phyloP scores from a whole-genome alignment of 1,140 invertebrate species.

The Cydia amplana region DNA sequence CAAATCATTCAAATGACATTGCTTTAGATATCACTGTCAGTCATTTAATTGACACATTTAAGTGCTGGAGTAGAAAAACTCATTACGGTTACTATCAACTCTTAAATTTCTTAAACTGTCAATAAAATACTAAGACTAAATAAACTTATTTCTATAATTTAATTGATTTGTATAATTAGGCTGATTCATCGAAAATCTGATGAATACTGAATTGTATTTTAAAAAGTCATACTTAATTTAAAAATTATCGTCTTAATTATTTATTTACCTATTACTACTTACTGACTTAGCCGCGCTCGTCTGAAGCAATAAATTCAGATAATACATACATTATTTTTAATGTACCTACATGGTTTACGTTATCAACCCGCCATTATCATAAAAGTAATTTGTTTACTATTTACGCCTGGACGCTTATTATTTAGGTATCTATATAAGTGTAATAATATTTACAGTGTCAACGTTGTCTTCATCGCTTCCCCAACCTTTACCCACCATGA shows the following conservation, averaged over 20 bases:
- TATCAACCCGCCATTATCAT: neutral
- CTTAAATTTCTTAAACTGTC: neutral
- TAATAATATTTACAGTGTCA: slow-evolving; percentile 69
- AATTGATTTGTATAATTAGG: no score
- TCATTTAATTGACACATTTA: no score
- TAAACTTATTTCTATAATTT: no score
- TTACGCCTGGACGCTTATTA: neutral
- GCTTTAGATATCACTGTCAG: no score
- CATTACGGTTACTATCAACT: neutral
- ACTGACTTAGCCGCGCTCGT: neutral
- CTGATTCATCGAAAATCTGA: no score
- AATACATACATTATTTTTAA: neutral
- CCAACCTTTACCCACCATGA: slow-evolving; percentile 83
- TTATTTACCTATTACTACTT: neutral
- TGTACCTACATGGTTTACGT: neutral
- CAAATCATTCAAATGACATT: no score
- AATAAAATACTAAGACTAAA: no score
- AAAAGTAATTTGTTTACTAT: neutral
- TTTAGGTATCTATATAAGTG: neutral
- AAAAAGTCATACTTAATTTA: no score
- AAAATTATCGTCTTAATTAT: no score
- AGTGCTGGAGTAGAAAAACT: no score
- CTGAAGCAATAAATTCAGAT: neutral
- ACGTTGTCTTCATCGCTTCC: slow-evolving; percentile 81
- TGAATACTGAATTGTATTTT: no score